Evolutionary conservation across 2,113 vertebrate species (phyloP), one percentile per base, ranked within the genome.

Genomic region (Hypocryptadius cinnamomeus): DNA sequence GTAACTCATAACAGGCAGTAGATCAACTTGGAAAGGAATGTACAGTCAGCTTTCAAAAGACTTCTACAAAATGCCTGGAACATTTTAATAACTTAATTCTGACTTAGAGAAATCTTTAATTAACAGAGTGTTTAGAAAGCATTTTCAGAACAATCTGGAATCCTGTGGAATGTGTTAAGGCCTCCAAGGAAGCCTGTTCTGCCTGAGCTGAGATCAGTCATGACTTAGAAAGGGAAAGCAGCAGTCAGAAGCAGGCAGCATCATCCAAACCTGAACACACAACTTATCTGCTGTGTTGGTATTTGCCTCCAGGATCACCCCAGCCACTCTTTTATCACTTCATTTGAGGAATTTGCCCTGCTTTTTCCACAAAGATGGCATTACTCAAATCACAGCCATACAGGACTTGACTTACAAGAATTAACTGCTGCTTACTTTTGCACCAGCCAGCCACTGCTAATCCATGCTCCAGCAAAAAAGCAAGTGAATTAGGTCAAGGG

Each of bases 81-180:
- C 92, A 94, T 94, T 90, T 93, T 94, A 95, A 94, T 94, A 93
- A 61, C 91, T 96, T 96, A 94, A 96, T 90, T 93, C 93, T 95
- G 90, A 95, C 89, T 96, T 94, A 59, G 81, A 96, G 79, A 91
- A 94, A 94, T 93, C 91, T 96, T 96, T 96, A 94, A 96, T 96
- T 94, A 96, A 96, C 94, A 81, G 72, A 88, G 93, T 65, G 91
- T 95, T 96, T 95, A 95, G 93, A 95, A 96, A 94, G 87, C 37
- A 91, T 86, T 95, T 96, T 88, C 87, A 93, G 92, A 96, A 93
- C 79, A 61, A 94, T 94, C 90, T 94, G 90, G 93, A 95, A 94
- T 95, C 93, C 87, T 60, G 61, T 81, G 94, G 95, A 96, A 96
- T 95, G 94, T 39, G 53, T 48, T 88, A 57, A 56, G 73, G 91